Conservation (phyloP, 1,140 invertebrate genomes). For the Acromyrmex echinatior region DNA sequence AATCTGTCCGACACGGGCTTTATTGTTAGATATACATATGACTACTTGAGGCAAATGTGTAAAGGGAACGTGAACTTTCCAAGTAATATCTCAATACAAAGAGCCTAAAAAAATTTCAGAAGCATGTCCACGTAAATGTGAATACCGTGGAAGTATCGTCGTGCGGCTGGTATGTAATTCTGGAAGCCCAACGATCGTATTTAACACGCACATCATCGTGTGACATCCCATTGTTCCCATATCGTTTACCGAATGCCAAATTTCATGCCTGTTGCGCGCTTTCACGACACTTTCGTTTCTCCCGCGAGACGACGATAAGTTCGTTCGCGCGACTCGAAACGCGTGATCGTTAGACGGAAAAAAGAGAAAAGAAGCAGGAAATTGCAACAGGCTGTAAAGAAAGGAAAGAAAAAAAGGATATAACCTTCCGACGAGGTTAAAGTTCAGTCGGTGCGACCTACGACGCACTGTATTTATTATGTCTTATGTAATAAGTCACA, state of each 20-base stretch:
- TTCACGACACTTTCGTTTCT: background rate
- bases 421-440: background rate
- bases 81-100: background rate
- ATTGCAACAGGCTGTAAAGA: background rate
- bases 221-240: too few relatives aligned
- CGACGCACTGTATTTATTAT: background rate
- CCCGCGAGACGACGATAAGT: too few relatives aligned
- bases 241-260: background rate
- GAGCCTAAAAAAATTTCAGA: background rate
- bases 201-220: background rate
- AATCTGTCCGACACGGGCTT: background rate
- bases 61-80: background rate
- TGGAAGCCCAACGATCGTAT: background rate
- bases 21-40: background rate
- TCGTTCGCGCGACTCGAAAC: too few relatives aligned
- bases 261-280: constrained; percentile 9
- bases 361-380: background rate
- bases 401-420: background rate
- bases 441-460: background rate
- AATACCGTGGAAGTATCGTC: background rate
- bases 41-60: background rate
- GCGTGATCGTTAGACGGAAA: background rate
- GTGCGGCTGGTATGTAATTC: constrained; percentile 1
- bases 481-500: constrained; percentile 54
- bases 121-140: background rate